Evolutionary conservation across 92 coral and sea anemone genomes (phyloP).

Genomic region (Metridium senile): DNA sequence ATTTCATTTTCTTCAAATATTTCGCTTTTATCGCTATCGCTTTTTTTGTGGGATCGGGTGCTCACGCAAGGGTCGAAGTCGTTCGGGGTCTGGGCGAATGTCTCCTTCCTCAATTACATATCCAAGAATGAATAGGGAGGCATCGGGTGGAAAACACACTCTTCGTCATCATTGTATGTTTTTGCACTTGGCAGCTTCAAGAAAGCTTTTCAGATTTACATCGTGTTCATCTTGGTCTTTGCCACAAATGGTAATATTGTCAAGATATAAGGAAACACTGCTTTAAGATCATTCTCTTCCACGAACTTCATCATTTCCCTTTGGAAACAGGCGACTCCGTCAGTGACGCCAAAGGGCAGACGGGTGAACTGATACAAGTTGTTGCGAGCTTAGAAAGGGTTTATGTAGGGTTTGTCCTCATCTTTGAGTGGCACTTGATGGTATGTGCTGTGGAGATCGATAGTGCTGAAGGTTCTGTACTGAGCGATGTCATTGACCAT

Average conservation of each 20-base stretch:
- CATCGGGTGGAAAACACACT: too few relatives aligned
- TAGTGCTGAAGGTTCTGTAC: slow-evolving; percentile 50
- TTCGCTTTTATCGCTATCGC: too few relatives aligned
- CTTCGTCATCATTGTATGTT: too few relatives aligned
- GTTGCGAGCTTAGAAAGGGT: slow-evolving; percentile 51
- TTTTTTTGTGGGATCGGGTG: too few relatives aligned
- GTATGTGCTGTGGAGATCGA: slow-evolving; percentile 52
- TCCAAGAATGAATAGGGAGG: too few relatives aligned
- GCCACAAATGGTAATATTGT: slow-evolving; percentile 49
- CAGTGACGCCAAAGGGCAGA: slow-evolving; percentile 56
- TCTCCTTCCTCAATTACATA: too few relatives aligned
- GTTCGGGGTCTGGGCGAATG: too few relatives aligned
- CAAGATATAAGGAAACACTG: slow-evolving; percentile 47
- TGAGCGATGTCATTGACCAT: slow-evolving; percentile 56
- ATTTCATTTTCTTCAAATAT: too few relatives aligned
- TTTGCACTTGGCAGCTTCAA: slow-evolving; percentile 58
- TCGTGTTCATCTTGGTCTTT: slow-evolving; percentile 67
- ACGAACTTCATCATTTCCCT: slow-evolving; percentile 49
- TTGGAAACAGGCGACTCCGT: slow-evolving; percentile 58
- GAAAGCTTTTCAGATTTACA: slow-evolving; percentile 44
- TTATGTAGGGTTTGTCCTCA: slow-evolving; percentile 58
- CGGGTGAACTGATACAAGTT: slow-evolving; percentile 61
- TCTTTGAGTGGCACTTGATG: slow-evolving; percentile 56
- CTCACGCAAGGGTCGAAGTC: too few relatives aligned
- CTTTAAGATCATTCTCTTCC: slow-evolving; percentile 35